Percentiles rank a stretch among this genome's conserved stretches.
phyloP scores from a whole-genome alignment of 2,888 invertebrate species.

The Gryllus longicercus region DNA sequence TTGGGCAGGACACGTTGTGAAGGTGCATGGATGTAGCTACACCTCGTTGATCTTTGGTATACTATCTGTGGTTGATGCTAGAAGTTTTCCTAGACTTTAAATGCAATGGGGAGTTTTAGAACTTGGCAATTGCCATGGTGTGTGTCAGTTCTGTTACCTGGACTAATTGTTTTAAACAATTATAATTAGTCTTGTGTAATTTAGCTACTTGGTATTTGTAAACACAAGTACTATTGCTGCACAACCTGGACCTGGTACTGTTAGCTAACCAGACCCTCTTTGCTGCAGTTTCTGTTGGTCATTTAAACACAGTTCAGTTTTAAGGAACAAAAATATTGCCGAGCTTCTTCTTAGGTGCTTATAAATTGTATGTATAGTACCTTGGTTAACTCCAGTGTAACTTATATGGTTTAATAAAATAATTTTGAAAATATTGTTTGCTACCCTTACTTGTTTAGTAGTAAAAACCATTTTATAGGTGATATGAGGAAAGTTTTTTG shows the following conservation, averaged over 20 bases:
- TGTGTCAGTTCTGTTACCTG: not conserved
- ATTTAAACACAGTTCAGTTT: constrained; percentile 1
- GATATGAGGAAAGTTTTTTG: too few relatives aligned
- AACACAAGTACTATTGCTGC: not conserved
- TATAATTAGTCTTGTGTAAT: not conserved
- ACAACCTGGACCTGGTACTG: constrained; percentile 17
- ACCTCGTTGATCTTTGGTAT: not conserved
- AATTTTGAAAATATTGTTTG: not conserved
- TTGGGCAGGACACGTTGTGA: not conserved
- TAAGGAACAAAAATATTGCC: not conserved
- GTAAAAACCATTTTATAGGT: too few relatives aligned
- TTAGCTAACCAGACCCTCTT: constrained; percentile 6
- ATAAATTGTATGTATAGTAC: constrained; percentile 2
- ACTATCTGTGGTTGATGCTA: not conserved
- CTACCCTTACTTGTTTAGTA: too few relatives aligned
- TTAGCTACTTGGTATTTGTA: not conserved
- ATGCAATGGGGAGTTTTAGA: not conserved
- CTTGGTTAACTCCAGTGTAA: constrained; percentile 17
- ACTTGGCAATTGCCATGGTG: not conserved
- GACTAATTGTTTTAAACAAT: not conserved
- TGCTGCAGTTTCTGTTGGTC: not conserved
- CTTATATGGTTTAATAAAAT: constrained; percentile 11
- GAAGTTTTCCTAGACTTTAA: constrained; percentile 4
- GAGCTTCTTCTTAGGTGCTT: constrained; percentile 17
- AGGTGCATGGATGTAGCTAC: not conserved